These are phyloP conservation scores for Dipus sagitta DNA, from an alignment of 2,797 vertebrate species.

Conservation along the genomic window DNA sequence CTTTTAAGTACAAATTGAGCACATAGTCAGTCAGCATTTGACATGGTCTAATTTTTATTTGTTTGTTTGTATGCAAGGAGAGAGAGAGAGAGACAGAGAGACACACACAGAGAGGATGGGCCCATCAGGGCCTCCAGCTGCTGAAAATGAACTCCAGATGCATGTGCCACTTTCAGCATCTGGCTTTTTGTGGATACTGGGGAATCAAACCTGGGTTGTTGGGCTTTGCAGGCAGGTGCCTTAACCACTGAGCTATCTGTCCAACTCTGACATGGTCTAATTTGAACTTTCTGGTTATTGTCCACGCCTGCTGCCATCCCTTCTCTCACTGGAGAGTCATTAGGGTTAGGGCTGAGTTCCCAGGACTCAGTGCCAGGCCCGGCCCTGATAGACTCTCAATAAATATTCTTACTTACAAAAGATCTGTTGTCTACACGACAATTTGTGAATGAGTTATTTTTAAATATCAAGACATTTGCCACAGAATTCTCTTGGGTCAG, in stretches of 20 bases:
- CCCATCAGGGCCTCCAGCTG: too few relatives aligned
- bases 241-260: too few relatives aligned
- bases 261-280: neutral
- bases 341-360: neutral
- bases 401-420: neutral
- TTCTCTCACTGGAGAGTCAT: neutral
- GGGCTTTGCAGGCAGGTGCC: too few relatives aligned
- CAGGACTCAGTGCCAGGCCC: neutral
- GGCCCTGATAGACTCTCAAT: neutral
- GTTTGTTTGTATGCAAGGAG: neutral
- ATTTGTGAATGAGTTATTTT: conserved; percentile 29
- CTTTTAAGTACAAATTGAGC: conserved; percentile 41
- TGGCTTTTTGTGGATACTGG: too few relatives aligned
- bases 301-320: neutral
- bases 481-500: neutral
- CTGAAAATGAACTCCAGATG: too few relatives aligned
- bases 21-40: neutral
- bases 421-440: conserved; percentile 13
- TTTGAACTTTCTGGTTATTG: neutral
- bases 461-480: conserved; percentile 17
- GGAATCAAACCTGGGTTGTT: too few relatives aligned
- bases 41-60: conserved; percentile 16
- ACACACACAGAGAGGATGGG: too few relatives aligned
- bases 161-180: too few relatives aligned
- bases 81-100: too few relatives aligned